phyloP scores from a whole-genome alignment of 2,888 invertebrate species.

The Uloborus plumipes region DNA sequence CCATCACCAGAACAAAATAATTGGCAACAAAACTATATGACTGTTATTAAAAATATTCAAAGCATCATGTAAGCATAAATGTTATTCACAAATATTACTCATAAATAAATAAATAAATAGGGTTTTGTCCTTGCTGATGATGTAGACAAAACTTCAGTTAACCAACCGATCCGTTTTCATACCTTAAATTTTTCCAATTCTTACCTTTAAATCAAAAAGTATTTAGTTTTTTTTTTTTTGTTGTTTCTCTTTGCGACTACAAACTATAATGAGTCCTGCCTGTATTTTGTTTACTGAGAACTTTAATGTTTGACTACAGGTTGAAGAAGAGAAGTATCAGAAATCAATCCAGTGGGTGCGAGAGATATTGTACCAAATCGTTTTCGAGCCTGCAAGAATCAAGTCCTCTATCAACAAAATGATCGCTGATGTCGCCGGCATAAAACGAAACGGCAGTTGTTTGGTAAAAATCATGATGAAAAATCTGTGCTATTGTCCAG shows the following conservation, averaged over 20 bases:
- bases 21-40: no score
- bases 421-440: slow-evolving; percentile 83
- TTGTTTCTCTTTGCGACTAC: not conserved
- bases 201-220: no score
- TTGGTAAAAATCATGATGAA: slow-evolving; percentile 78
- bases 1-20: no score
- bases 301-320: slow-evolving; percentile 72
- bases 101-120: no score
- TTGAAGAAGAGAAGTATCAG: slow-evolving; percentile 82
- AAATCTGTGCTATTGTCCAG: slow-evolving; percentile 76
- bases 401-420: slow-evolving; percentile 85
- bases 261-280: not conserved
- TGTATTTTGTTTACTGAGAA: not conserved
- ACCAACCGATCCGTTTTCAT: no score
- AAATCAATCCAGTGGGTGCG: slow-evolving; percentile 83
- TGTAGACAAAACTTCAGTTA: no score
- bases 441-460: slow-evolving; percentile 80
- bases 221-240: no score
- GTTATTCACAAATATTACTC: no score
- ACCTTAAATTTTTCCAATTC: no score
- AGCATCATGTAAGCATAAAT: no score
- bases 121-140: no score
- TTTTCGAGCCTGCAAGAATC: slow-evolving; percentile 81
- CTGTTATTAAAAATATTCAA: no score
- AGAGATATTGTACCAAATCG: slow-evolving; percentile 81